Evolutionary conservation across 2,888 invertebrate genomes (phyloP), one percentile per base, ranked within the genome.

Genomic region (Papilio elwesi): DNA sequence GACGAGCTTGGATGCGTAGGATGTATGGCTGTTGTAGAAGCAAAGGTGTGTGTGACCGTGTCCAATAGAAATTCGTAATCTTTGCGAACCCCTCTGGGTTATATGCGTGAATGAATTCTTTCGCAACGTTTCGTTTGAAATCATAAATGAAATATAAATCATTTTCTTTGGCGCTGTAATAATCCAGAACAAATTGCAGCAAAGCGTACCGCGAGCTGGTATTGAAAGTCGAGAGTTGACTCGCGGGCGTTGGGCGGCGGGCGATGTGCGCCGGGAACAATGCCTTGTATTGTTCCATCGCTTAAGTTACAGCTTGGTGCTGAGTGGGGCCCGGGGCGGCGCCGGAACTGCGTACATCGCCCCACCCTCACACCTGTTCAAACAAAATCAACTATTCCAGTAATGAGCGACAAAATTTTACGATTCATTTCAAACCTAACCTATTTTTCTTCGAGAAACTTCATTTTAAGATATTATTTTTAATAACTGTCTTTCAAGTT

Each of bases 101-200:
- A 26, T 1, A 26, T 1, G 26, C 26, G 26, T 26, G 26, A 4
- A 26, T 26, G 26, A 38, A 59, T 0, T 3, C 13, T 59, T 38
- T 59, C 5, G 36, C 13, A n/a, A 6, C 38, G 11, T 57, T 57
- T 16, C 6, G 26, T 36, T 36, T 36, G 36, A 36, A 36, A 13
- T 38, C 36, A 57, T 13, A 38, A 57, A 38, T 36, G 57, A 57
- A 57, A 12, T 57, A 13, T 9, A 16, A 36, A 26, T 57, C 11
- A 36, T 13, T 57, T 57, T 57, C 6, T n/a, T n/a, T n/a, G 43
- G 5, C 57, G n/a, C 36, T 38, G 57, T 36, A 57, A 57, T 57
- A 57, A 57, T 57, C 36, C 57, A 36, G n/a, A 57, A 57, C 57
- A 57, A 57, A 57, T 57, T 57, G 57, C 57, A 38, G 57, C 57